Evolutionary conservation across 2,113 vertebrate species (phyloP).

Genomic region (Accipiter cooperii): DNA sequence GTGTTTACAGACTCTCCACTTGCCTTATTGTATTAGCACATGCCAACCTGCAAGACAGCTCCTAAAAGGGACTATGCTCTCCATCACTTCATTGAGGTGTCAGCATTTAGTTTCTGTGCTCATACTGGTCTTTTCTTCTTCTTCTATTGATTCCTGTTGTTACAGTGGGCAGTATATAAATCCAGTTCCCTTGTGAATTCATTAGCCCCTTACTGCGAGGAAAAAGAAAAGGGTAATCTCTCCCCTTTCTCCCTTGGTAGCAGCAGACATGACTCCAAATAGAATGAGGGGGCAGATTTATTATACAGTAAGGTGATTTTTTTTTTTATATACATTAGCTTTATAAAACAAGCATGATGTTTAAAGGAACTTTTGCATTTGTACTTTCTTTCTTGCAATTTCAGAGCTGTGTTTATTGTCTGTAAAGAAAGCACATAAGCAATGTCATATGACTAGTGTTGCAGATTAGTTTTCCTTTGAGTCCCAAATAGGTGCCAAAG

Average conservation of each 20-base stretch:
- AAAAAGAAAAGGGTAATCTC: not conserved
- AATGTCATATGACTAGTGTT: not conserved
- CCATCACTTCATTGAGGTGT: not conserved
- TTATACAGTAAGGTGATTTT: not conserved
- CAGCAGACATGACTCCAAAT: not conserved
- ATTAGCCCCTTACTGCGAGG: not conserved
- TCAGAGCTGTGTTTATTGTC: not conserved
- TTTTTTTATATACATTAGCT: not conserved
- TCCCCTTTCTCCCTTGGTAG: not conserved
- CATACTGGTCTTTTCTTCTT: not conserved
- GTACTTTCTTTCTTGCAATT: not conserved
- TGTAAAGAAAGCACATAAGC: not conserved
- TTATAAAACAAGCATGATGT: not conserved
- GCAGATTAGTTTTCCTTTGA: not conserved
- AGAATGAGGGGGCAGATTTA: not conserved
- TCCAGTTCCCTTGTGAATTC: not conserved
- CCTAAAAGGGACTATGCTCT: not conserved
- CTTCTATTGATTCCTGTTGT: not conserved
- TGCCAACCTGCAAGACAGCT: not conserved
- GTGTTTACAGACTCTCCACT: slow-evolving; percentile 14
- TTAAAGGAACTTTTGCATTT: not conserved
- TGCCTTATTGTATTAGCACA: not conserved
- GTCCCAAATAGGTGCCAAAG: not conserved
- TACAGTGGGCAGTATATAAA: not conserved
- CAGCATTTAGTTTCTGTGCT: not conserved